Base-by-base conservation (phyloP, 1,140 invertebrate species). In the Drosophila tani region DNA sequence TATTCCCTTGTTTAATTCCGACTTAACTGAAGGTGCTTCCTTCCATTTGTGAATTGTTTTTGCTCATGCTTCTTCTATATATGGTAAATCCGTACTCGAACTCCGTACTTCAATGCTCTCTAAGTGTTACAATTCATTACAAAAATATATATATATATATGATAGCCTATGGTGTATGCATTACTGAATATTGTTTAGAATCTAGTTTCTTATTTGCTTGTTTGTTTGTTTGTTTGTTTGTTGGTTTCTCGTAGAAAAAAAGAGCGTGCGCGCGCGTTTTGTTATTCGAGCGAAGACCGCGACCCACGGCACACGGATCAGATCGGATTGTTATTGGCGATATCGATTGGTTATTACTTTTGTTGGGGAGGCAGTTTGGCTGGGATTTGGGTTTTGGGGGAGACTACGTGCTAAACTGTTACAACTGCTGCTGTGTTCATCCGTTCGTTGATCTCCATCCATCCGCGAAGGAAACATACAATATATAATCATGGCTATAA, bases 81-180 rank as follows among this genome's bases (percentile, higher is more conserved):
- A 55, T 55, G 51, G 32, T 82, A 59, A 70, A 74, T 87, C 78
- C 75, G 75, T 87, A 81, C 73, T 80, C 77, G 77, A 53, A 77
- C 73, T 81, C 77, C 55, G 78, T 82, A 81, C 84, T 87, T 75
- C 81, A 87, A 88, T 87, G 77, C 78, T 65, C 74, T 87, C 74
- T 79, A 87, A 77, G 60, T 82, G 65, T 90, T 87, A 81, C 57
- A 87, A 78, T 87, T 88, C 84, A 87, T 90, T 87, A 87, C 74
- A 87, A 87, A 87, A 87, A 87, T 87, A 88, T 77, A 77, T 73
- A 45, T 69, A 65, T 70, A 46, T 69, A 65, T 70, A 46, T 32
- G 53, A 67, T 87, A 87, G 84, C 77, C 84, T 87, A 88, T 88
- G 79, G 55, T 78, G 75, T 79, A 51, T 59, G 66, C 40, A 38